A percentile compares a stretch with the other conserved stretches of the same genome.
Conservation (phyloP, 2,113 vertebrate species). For the Colaptes auratus region DNA sequence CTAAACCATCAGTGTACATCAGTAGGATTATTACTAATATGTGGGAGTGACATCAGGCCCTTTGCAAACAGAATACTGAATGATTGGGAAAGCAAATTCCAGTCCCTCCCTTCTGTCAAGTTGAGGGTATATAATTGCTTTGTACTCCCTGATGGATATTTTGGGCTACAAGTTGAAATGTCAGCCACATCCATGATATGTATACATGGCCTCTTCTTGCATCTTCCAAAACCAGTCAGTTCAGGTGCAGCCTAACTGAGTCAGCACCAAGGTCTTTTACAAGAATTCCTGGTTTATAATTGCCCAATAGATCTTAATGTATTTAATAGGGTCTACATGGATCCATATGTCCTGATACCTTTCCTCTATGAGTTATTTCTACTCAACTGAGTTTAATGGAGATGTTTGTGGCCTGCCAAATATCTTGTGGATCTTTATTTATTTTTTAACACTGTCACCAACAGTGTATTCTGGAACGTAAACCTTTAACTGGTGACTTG, state of each 20-base stretch:
- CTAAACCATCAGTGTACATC: neutral
- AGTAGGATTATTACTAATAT: neutral
- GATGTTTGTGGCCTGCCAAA: neutral
- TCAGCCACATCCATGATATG: neutral
- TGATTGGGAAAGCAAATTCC: slow-evolving; percentile 32
- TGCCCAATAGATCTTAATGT: neutral
- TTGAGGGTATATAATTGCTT: neutral
- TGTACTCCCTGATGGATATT: slow-evolving; percentile 5
- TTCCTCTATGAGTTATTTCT: neutral
- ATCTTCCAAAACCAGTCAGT: neutral
- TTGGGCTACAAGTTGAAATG: slow-evolving; percentile 5
- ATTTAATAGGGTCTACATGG: neutral
- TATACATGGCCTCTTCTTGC: neutral
- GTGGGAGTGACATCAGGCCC: neutral
- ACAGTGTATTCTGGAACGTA: neutral
- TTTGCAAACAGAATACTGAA: neutral
- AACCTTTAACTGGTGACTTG: neutral
- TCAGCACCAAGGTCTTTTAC: neutral
- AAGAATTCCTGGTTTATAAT: neutral
- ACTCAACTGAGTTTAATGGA: neutral
- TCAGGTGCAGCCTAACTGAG: neutral
- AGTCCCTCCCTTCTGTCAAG: neutral
- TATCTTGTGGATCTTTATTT: neutral
- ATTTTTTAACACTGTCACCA: neutral
- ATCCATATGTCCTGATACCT: neutral